Evolutionary conservation across 2,797 vertebrate species (phyloP).

Genomic region (Enteromius thamalakanensis): DNA sequence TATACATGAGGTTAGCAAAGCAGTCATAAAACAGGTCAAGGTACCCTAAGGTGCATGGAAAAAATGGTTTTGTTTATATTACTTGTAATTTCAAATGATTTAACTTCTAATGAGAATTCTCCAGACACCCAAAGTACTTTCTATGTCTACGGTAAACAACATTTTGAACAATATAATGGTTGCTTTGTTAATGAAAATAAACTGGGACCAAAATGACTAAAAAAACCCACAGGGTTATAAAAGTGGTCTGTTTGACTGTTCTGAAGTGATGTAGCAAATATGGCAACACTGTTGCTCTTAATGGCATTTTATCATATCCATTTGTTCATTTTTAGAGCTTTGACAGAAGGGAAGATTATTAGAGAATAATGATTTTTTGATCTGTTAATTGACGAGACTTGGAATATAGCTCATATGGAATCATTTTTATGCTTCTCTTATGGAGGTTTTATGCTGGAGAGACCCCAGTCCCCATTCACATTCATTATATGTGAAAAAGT

Average conservation of each 20-base stretch:
- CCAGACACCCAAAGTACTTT: background rate
- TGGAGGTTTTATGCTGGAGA: background rate
- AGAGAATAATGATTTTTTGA: background rate
- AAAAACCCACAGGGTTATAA: background rate
- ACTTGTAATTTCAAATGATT: background rate
- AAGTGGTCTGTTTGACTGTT: background rate
- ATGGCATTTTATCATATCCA: background rate
- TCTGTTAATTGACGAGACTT: background rate
- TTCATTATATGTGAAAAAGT: background rate
- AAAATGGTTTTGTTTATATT: background rate
- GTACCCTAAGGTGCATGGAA: background rate
- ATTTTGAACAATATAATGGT: background rate
- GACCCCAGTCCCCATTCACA: background rate
- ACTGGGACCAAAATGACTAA: background rate
- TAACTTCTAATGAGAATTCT: background rate
- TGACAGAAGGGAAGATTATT: background rate
- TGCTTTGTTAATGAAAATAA: background rate
- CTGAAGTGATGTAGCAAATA: background rate
- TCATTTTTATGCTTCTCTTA: background rate
- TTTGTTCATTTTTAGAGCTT: background rate
- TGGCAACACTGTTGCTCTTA: background rate
- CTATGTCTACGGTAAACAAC: background rate
- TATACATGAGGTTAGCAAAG: constrained; percentile 6
- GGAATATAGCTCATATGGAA: background rate
- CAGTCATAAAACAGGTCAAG: background rate